These are phyloP conservation scores for Hippocampus guttulatus DNA, from an alignment of 2,113 vertebrate species.

Conservation along the genomic window DNA sequence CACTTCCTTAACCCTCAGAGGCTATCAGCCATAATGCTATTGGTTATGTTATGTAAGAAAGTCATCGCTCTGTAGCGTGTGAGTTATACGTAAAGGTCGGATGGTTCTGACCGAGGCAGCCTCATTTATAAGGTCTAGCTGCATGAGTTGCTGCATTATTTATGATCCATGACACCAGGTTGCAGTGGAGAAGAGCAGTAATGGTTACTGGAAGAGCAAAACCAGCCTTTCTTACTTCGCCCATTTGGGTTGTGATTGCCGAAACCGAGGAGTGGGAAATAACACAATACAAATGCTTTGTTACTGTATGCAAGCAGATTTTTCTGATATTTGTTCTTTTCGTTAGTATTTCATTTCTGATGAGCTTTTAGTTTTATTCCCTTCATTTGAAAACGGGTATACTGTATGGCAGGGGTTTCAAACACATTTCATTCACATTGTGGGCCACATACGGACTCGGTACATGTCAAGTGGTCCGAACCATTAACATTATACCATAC, in stretches of 20 bases:
- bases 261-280: not conserved
- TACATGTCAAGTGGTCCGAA: too few relatives aligned
- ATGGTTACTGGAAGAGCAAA: constrained; percentile 1
- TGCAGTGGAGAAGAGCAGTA: not conserved
- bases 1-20: not conserved
- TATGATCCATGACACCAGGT: not conserved
- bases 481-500: too few relatives aligned
- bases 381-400: too few relatives aligned
- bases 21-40: not conserved
- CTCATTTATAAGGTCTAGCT: constrained; percentile 5
- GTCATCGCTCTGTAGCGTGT: not conserved
- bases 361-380: too few relatives aligned
- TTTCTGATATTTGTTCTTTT: too few relatives aligned
- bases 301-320: too few relatives aligned
- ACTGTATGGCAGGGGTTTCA: too few relatives aligned
- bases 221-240: not conserved
- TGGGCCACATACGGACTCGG: too few relatives aligned
- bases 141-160: constrained; percentile 6
- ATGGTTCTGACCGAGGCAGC: not conserved
- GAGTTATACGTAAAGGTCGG: constrained; percentile 2
- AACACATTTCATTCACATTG: too few relatives aligned
- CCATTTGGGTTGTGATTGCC: not conserved
- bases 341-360: too few relatives aligned
- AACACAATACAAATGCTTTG: too few relatives aligned
- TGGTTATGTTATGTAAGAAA: not conserved